Evolutionary conservation across 1,140 invertebrate genomes (phyloP), one percentile per base, ranked within the genome.

Genomic region (Babylonia areolata): DNA sequence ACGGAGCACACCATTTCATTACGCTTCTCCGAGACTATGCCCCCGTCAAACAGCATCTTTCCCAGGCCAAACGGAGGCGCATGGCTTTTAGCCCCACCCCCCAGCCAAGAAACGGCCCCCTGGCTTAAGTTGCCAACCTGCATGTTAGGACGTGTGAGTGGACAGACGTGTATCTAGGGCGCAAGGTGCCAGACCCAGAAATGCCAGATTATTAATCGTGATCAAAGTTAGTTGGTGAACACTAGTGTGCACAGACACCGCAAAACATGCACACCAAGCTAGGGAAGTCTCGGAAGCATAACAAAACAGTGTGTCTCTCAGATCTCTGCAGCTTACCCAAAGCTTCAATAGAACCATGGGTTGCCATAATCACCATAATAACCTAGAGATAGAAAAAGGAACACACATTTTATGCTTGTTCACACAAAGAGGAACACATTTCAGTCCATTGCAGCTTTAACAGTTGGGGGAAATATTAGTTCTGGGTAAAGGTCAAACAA

Each of bases 231-330:
- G 58, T 64, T 64, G 58, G 20, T 23, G 28, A 12, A 11, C 2
- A 23, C 58, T 64, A 64, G 58, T 64, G 58, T 64, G 58, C 58
- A 12, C 12, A 28, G 58, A 23, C 6, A n/a, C 58, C 5, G 20
- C 58, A 64, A 64, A 64, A 0, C 5, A 64, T 23, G 58, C 17
- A 64, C 58, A 64, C 58, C 15, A 23, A 64, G 20, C 15, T 23
- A 64, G 28, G 28, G 15, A 64, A 5, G 58, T 40, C 51, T 84
- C 82, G 28, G 82, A 84, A 84, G 82, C 82, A 75, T 84, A 84
- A 84, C 82, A 73, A 84, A 84, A 84, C 20, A 37, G 82, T 64
- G 40, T 83, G 58, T 33, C 11, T 40, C 0, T 75, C 82, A 23
- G 78, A 64, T 12, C 15, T 64, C 54, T 58, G 17, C 54, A 69